These are phyloP conservation scores for Oriolus oriolus DNA, from an alignment of 2,113 vertebrate genomes.

Conservation along the genomic window DNA sequence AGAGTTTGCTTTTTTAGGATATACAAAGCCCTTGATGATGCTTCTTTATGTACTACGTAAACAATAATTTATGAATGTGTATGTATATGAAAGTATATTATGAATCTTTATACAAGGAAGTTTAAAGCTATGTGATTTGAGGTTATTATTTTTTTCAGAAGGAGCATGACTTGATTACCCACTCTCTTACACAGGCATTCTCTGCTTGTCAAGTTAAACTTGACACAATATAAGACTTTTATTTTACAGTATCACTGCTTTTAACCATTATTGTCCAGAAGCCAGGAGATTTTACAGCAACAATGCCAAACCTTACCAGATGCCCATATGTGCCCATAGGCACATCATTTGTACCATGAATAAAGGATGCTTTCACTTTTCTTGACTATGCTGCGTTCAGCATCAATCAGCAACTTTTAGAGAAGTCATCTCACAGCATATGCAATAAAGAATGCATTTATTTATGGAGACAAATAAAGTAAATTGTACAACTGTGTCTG, in stretches of 20 bases:
- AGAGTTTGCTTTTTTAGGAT: neutral
- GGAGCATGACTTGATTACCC: neutral
- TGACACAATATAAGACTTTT: neutral
- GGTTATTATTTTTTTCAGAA: neutral
- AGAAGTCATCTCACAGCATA: neutral
- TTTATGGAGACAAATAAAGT: neutral
- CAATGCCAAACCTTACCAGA: neutral
- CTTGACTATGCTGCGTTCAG: neutral
- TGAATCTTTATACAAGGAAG: neutral
- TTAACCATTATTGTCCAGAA: neutral
- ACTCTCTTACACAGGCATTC: neutral
- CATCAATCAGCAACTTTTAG: neutral
- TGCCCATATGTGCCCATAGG: neutral
- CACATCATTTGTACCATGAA: neutral
- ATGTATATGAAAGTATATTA: neutral
- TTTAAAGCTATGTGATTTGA: neutral
- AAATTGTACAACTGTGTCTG: neutral
- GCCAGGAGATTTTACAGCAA: neutral
- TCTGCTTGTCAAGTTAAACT: neutral
- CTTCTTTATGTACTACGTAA: neutral
- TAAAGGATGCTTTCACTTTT: neutral
- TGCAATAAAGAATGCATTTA: neutral
- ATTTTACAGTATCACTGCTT: neutral
- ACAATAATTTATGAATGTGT: neutral
- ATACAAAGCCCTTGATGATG: neutral